Conservation (phyloP, 2,797 vertebrate species). For the Triplophysa bombifrons region DNA sequence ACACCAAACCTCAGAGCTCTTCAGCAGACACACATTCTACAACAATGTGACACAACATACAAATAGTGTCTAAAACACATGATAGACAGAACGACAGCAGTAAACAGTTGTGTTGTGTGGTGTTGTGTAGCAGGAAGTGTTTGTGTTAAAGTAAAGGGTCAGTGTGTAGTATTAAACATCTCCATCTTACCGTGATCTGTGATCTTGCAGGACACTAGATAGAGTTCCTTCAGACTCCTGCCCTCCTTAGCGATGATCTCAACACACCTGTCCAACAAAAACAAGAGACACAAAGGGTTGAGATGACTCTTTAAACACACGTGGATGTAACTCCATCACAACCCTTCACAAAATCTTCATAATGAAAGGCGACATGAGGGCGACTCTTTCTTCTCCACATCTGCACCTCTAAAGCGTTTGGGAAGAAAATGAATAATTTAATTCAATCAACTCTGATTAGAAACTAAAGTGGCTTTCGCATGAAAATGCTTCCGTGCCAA, state of each 20-base stretch:
- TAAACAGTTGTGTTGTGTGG: no score
- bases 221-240: constrained; percentile 92
- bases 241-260: constrained; percentile 99
- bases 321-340: constrained; percentile 31
- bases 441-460: constrained; percentile 68
- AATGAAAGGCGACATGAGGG: not conserved
- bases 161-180: not conserved
- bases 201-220: constrained; percentile 98
- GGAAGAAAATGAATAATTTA: constrained; percentile 71
- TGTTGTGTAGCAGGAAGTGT: no score
- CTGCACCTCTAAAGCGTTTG: constrained; percentile 60
- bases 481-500: constrained; percentile 15
- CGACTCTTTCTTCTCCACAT: constrained; percentile 43
- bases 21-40: no score
- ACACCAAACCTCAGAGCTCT: no score
- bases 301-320: constrained; percentile 2
- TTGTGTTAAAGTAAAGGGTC: not conserved
- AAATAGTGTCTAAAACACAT: no score
- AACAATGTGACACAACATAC: no score
- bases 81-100: no score
- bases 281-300: constrained; percentile 44
- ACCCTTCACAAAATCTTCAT: not conserved
- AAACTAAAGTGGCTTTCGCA: constrained; percentile 49
- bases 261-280: constrained; percentile 87
- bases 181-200: constrained; percentile 92